These are phyloP conservation scores for Diorhabda elongata DNA, from an alignment of 1,140 invertebrate genomes.

Conservation along the genomic window DNA sequence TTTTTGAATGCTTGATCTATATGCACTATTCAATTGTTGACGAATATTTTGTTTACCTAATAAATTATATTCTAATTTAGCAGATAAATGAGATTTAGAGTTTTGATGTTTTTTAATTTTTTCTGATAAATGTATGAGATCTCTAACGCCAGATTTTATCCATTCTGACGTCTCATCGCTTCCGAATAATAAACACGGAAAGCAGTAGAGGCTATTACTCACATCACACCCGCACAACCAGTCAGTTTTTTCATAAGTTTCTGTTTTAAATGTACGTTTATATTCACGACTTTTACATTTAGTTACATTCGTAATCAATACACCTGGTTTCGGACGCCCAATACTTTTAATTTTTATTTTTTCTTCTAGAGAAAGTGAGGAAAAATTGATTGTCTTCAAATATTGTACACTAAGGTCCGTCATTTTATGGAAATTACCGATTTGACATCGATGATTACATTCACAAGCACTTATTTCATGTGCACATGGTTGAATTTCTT, in stretches of 20 bases:
- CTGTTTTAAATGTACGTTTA: constrained; percentile 16
- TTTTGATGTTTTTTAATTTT: constrained; percentile 27
- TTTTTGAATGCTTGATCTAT: constrained; percentile 19
- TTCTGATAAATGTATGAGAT: constrained; percentile 23
- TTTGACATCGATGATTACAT: no score
- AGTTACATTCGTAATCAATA: not conserved
- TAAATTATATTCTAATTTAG: constrained; percentile 15
- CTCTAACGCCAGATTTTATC: constrained; percentile 22
- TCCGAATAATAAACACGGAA: constrained; percentile 27
- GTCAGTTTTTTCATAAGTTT: constrained; percentile 25
- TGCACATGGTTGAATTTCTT: no score
- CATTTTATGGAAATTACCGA: no score
- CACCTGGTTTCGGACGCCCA: not conserved
- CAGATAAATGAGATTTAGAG: constrained; percentile 14
- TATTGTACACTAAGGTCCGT: not conserved
- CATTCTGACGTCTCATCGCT: constrained; percentile 11
- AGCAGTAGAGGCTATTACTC: constrained; percentile 26
- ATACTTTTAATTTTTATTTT: not conserved
- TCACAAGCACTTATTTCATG: no score
- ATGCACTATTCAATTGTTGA: constrained; percentile 20
- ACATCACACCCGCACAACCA: constrained; percentile 28
- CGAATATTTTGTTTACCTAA: constrained; percentile 25
- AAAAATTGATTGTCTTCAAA: not conserved
- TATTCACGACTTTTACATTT: not conserved
- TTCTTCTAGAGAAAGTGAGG: not conserved